Evolutionary conservation across 2,113 vertebrate genomes (phyloP), one percentile per base, ranked within the genome.

Genomic region (Neofelis nebulosa): DNA sequence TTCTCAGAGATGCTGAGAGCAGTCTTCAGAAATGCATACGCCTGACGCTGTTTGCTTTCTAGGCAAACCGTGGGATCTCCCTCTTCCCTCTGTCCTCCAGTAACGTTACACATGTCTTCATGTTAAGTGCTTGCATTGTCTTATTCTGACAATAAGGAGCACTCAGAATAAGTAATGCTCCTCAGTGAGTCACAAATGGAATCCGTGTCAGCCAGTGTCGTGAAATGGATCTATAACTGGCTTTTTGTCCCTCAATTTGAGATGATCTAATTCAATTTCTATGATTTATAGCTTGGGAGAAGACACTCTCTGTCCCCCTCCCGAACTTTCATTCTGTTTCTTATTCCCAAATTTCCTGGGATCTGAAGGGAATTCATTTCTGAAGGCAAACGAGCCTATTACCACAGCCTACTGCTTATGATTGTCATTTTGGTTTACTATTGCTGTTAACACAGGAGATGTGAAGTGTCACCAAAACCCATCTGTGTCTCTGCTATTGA

Each of bases 191-290:
- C 98, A 98, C 98, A 98, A 98, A 98, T 98, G 99, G 98, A 98
- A 98, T 82, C 97, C 97, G 95, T 97, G 98, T 98, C 96, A 36
- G 96, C 93, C 97, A 50, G 92, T n/a, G 8, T 98, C 98, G n/a
- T 96, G 97, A 97, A 98, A 99, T 98, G 98, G 98, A 98, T 99
- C 98, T 98, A 97, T 99, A 99, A 98, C 98, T 96, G 97, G 97
- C 97, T 98, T 98, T 99, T 99, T 98, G 98, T 98, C 91, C 97
- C 98, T 99, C 97, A 94, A 97, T 98, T 98, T 98, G 98, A 98
- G 98, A 98, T 98, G 98, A 98, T 99, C 98, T 99, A 99, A 99
- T 98, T 98, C 1, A 25, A 98, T 99, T 98, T 96, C 98, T 96
- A 89, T 98, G 99, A 99, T 99, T 98, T 99, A 98, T 68, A 6